Conservation (phyloP, 2,113 vertebrate species). For the Tichodroma muraria region DNA sequence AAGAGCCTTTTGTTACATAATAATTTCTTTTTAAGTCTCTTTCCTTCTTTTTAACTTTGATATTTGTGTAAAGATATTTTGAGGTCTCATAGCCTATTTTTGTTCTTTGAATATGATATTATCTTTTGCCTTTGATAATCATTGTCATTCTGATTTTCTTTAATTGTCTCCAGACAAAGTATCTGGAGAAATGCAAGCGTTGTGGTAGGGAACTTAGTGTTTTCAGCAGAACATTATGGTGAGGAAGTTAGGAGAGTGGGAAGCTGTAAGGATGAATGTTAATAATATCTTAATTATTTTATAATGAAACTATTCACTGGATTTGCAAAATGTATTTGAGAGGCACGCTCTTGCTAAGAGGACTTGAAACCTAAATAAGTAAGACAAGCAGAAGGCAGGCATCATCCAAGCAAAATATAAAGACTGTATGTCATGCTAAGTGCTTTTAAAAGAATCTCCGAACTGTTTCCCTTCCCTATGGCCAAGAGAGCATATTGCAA, state of each 20-base stretch:
- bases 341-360: neutral
- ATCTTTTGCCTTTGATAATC: conserved; percentile 40
- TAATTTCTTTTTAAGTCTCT: conserved; percentile 24
- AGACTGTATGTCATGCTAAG: conserved; percentile 30
- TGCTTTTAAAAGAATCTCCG: conserved; percentile 44
- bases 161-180: conserved; percentile 17
- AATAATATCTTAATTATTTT: conserved; percentile 21
- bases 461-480: conserved; percentile 43
- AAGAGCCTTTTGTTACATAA: conserved; percentile 7
- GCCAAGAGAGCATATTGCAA: conserved; percentile 55
- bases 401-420: conserved; percentile 41
- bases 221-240: neutral
- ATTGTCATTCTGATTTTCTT: conserved; percentile 17
- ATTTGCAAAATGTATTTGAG: neutral
- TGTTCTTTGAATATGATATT: conserved; percentile 22
- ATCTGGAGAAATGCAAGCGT: neutral
- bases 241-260: neutral
- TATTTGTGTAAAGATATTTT: conserved; percentile 42
- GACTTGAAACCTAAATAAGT: conserved; percentile 36
- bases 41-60: conserved; percentile 21
- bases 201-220: neutral
- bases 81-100: conserved; percentile 16
- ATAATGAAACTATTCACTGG: neutral
- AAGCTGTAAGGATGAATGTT: neutral
- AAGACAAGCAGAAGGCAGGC: conserved; percentile 43